Conservation (phyloP, 2,797 vertebrate genomes). For the Poeciliopsis paucimaculata region DNA sequence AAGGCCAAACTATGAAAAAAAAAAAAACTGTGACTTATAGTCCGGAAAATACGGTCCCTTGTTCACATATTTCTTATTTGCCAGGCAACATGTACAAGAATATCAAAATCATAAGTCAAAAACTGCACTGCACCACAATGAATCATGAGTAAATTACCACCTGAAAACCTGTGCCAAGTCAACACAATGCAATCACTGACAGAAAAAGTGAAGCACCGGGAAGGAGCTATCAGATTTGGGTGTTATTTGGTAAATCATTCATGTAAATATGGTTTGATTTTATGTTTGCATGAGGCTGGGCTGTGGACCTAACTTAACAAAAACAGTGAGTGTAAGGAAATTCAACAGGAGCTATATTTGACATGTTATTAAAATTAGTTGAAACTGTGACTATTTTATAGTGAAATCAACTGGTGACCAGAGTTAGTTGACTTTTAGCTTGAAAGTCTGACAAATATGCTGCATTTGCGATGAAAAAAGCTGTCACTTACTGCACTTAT, state of each 20-base stretch:
- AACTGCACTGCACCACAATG: neutral
- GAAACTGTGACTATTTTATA: neutral
- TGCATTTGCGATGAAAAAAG: no score
- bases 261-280: neutral
- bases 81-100: neutral
- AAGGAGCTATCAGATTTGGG: neutral
- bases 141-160: neutral
- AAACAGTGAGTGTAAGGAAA: neutral
- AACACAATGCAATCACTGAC: neutral
- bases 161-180: neutral
- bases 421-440: neutral
- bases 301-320: neutral
- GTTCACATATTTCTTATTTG: neutral
- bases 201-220: neutral
- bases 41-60: neutral
- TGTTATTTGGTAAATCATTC: neutral
- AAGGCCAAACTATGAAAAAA: no score
- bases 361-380: neutral
- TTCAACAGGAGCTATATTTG: neutral
- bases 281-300: neutral
- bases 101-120: neutral
- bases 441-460: no score
- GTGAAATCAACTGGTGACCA: neutral
- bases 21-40: no score
- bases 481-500: no score